Percentiles rank a stretch among this genome's conserved stretches.
phyloP scores from a whole-genome alignment of 2,888 invertebrate genomes.

The Eupelmus urozonus region DNA sequence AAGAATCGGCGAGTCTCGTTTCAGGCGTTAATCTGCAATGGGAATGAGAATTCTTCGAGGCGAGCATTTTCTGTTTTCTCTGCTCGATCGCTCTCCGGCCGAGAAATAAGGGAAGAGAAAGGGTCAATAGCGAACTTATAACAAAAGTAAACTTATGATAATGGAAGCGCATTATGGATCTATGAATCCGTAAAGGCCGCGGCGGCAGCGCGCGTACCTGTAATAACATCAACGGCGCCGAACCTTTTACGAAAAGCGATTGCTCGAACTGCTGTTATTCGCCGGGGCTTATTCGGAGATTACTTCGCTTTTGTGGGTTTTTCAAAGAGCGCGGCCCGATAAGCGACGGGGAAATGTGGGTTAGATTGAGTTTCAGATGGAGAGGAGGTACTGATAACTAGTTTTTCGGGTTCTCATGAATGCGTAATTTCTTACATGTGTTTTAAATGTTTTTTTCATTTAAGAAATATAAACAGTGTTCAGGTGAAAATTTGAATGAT shows the following conservation, averaged over 20 bases:
- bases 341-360: background rate
- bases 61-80: constrained; percentile 22
- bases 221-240: constrained; percentile 26
- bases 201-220: background rate
- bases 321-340: background rate
- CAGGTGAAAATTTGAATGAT: no score
- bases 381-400: no score
- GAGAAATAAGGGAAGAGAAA: background rate
- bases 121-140: constrained; percentile 31
- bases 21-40: constrained; percentile 16
- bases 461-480: no score
- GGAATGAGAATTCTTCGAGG: constrained; percentile 8
- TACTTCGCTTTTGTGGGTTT: constrained; percentile 16
- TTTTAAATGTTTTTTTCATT: no score
- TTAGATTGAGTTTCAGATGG: no score
- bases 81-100: background rate
- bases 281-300: constrained; percentile 22
- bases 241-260: constrained; percentile 19
- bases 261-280: constrained; percentile 3
- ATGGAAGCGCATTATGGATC: constrained; percentile 48
- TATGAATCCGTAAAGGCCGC: constrained; percentile 29
- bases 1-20: constrained; percentile 8
- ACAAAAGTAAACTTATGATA: constrained; percentile 52
- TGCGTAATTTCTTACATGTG: no score
- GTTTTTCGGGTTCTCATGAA: no score